These are phyloP conservation scores for Erebia ligea DNA, from an alignment of 2,888 invertebrate genomes.

Conservation along the genomic window DNA sequence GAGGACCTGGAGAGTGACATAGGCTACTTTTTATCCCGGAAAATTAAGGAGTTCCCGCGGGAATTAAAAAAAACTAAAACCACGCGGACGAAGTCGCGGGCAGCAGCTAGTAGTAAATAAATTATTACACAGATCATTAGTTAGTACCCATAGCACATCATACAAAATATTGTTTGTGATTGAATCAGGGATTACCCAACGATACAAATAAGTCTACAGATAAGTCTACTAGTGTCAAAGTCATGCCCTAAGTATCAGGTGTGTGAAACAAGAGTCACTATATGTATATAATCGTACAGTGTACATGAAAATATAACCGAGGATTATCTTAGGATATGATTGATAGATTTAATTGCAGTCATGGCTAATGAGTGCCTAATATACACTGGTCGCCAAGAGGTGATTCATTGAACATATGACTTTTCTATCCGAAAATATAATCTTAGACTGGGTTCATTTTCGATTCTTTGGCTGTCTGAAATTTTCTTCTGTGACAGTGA, in stretches of 20 bases:
- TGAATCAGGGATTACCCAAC: neutral
- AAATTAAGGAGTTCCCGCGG: no score
- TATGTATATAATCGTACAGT: no score
- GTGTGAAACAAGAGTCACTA: neutral
- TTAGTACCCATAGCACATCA: no score
- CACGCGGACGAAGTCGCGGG: no score
- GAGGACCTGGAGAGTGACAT: no score
- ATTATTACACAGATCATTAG: no score
- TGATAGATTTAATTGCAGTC: slow-evolving; percentile 21
- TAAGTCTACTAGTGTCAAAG: neutral
- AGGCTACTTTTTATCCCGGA: no score
- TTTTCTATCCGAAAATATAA: slow-evolving; percentile 28
- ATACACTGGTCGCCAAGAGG: slow-evolving; percentile 26
- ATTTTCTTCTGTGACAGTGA: slow-evolving; percentile 5
- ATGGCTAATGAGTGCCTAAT: slow-evolving; percentile 28
- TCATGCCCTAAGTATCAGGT: neutral
- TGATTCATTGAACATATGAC: slow-evolving; percentile 30
- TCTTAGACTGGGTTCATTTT: slow-evolving; percentile 5
- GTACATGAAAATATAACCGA: slow-evolving; percentile 9
- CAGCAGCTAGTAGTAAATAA: no score
- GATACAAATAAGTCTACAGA: neutral
- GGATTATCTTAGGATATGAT: slow-evolving; percentile 21
- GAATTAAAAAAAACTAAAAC: no score
- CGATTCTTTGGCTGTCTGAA: neutral
- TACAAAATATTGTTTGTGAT: no score